These are phyloP conservation scores for Pachyseris speciosa DNA, from an alignment of 64 coral and sea anemone species.

Conservation along the genomic window DNA sequence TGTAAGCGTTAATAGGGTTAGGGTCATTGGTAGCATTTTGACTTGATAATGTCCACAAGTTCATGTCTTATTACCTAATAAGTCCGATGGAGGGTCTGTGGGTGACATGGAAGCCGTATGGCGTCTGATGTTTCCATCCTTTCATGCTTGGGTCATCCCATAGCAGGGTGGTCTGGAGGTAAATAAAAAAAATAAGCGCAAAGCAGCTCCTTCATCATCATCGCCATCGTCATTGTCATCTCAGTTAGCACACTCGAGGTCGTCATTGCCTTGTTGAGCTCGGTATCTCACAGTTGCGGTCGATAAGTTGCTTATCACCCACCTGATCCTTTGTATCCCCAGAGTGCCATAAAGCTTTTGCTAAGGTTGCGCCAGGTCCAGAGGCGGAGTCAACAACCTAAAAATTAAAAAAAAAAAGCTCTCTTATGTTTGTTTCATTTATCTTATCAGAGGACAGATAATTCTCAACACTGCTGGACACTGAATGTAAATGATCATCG, in stretches of 20 bases:
- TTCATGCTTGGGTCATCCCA: slow-evolving; percentile 81
- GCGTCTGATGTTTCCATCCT: slow-evolving; percentile 71
- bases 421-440: too few species aligned
- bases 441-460: too few species aligned
- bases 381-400: slow-evolving; percentile 62
- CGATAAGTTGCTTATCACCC: background rate
- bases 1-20: too few species aligned
- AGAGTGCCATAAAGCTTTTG: slow-evolving; percentile 73
- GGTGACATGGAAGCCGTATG: slow-evolving; percentile 61
- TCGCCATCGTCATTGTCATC: too few species aligned
- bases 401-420: background rate
- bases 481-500: too few species aligned
- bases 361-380: slow-evolving; percentile 49
- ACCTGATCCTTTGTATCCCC: slow-evolving; percentile 50
- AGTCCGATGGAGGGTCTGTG: slow-evolving; percentile 79
- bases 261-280: too few species aligned
- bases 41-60: background rate
- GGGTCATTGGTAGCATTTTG: too few species aligned
- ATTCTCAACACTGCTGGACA: too few species aligned
- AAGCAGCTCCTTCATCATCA: background rate
- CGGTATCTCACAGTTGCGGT: background rate
- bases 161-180: slow-evolving; percentile 37
- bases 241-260: background rate
- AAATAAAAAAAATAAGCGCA: background rate
- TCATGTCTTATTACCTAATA: slow-evolving; percentile 55